phyloP scores from a whole-genome alignment of 2,888 invertebrate genomes.

The Phortica magna region DNA sequence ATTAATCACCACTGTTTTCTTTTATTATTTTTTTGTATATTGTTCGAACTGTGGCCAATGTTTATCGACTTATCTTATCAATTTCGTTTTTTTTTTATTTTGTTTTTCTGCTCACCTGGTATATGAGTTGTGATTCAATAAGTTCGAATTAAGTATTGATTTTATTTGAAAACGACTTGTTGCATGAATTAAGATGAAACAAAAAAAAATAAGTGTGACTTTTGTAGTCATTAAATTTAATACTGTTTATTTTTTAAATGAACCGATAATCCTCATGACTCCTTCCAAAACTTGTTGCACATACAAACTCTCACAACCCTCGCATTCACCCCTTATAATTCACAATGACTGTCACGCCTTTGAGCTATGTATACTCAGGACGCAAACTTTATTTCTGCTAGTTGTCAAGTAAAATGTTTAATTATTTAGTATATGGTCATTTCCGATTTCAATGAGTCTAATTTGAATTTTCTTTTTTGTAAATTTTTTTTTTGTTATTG shows the following conservation, averaged over 20 bases:
- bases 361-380: background rate
- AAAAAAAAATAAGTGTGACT: too few relatives aligned
- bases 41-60: background rate
- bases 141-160: slow-evolving; percentile 9
- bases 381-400: slow-evolving; percentile 21
- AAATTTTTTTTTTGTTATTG: background rate
- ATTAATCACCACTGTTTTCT: background rate
- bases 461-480: slow-evolving; percentile 38
- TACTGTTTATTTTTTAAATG: too few relatives aligned
- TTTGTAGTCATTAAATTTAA: too few relatives aligned
- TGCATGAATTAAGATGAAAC: background rate
- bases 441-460: slow-evolving; percentile 53
- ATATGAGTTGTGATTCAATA: background rate
- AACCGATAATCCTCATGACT: too few relatives aligned
- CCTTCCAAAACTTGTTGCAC: too few relatives aligned
- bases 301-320: too few relatives aligned
- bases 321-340: too few relatives aligned
- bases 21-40: background rate
- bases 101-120: background rate
- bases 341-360: background rate
- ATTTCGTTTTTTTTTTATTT: background rate
- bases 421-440: slow-evolving; percentile 51
- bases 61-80: background rate
- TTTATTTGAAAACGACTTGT: background rate
- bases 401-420: slow-evolving; percentile 59